Evolutionary conservation across 2,797 vertebrate species (phyloP).

Genomic region (Acomys russatus): DNA sequence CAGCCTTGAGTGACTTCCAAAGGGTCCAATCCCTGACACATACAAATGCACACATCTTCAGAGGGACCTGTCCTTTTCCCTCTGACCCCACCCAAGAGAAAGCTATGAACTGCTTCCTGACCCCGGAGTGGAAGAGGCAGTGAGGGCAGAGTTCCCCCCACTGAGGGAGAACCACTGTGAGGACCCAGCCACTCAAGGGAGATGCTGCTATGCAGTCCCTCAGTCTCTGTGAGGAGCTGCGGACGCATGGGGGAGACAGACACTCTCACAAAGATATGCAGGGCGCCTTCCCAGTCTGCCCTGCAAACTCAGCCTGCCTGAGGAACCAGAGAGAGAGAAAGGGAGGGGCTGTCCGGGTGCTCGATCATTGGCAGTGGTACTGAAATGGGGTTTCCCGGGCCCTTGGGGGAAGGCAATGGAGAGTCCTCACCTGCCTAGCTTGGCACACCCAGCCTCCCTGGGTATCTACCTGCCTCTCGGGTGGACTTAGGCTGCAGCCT

Average conservation of each 20-base stretch:
- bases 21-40: background rate
- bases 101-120: background rate
- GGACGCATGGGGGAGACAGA: conserved; percentile 83
- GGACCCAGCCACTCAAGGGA: background rate
- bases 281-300: background rate
- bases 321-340: background rate
- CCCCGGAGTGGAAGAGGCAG: background rate
- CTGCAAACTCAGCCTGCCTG: background rate
- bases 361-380: conserved; percentile 37
- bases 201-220: background rate
- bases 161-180: background rate
- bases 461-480: background rate
- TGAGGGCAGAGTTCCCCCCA: background rate
- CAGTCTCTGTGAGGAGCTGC: conserved; percentile 54
- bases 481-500: background rate
- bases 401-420: background rate
- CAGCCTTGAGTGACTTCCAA: background rate
- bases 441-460: background rate
- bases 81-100: background rate
- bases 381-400: conserved; percentile 27
- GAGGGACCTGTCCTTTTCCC: background rate
- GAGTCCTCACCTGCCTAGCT: background rate
- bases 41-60: background rate
- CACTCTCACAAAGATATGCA: conserved; percentile 50
- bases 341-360: fast-evolving